Evolutionary conservation across 1,140 invertebrate genomes (phyloP), one percentile per base, ranked within the genome.

Genomic region (Acromyrmex heyeri): DNA sequence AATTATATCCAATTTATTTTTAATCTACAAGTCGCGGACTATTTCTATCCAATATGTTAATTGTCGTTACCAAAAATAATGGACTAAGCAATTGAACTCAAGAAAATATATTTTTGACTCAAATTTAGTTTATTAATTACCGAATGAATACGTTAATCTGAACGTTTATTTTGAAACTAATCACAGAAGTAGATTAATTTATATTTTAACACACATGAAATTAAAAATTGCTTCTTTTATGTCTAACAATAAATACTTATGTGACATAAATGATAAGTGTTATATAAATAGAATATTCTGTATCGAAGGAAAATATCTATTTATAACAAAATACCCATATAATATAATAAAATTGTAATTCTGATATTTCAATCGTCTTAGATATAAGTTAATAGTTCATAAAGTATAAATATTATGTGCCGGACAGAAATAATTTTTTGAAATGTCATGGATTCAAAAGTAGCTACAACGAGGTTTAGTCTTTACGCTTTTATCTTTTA

Each of bases 391-490:
- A 44, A 44, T 27, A 34, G 59, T 50, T 65, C 61, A 8, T 10
- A 7, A 64, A 14, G 8, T 48, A 77, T 18, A 62, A 44, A 62
- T 62, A 48, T 30, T 24, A 2, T 14, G 18, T 67, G 34, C n/a
- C 16, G 10, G 7, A 6, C 27, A 18, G 10, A 1, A 38, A 57
- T 75, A 57, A 6, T 59, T 30, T 5, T 34, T 6, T 78, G 10
- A 65, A 78, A 78, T 78, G 27, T 65, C 27, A 64, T 21, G 10
- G 34, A 76, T 57, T 4, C 21, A 48, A 27, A 27, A 62, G n/a
- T 59, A 59, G 14, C 18, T 53, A 34, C 16, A 44, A 81, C 16
- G 5, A 10, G 6, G 18, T 14, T 18, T 7, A 38, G 7, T 38
- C 34, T 38, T 38, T 24, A 24, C 24, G 5, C 3, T 44, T 69